Base-by-base conservation (phyloP, 2,797 vertebrate species). In the Dendrocincla tyrannina region DNA sequence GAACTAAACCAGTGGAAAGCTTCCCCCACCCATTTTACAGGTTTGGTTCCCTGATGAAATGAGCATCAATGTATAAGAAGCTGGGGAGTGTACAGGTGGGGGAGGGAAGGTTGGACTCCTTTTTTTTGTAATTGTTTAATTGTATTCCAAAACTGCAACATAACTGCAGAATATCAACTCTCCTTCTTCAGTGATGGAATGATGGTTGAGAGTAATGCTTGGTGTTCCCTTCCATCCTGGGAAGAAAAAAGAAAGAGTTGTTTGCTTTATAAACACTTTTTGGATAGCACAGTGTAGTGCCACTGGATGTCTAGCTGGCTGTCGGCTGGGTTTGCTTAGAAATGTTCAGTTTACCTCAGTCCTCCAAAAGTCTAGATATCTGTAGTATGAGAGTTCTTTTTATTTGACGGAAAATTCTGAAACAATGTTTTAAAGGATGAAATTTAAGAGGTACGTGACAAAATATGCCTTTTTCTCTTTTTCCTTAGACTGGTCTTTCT, bases 401-500 rank as follows among this genome's bases (percentile, higher is more conserved):
- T 58, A 24, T 70, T 91, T 47, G 13, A 79, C 77, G 18, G 12
- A 47, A 82, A 33, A 37, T 44, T 55, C 52, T 47, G 49, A 76
- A 93, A 52, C 20, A 74, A 1, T 4, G 23, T 80, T 94, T 93
- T 77, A 87, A 32, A 80, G 37, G 32, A 41, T 79, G 20, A 74
- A 76, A 47, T 64, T 80, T 44, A 66, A 85, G 42, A 70, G 62
- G 9, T 30, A 17, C 73, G 20, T 84, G 63, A 93, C 41, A 89
- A 91, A 91, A 86, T 60, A 35, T 79, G 47, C 28, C 19, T 88
- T 93, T 87, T 80, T 44, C 22, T 63, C 23, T 63, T 76, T 86
- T 84, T 73, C 12, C 7, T 67, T 68, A 99, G 99, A 98, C 99
- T 3, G 99, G 99, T 28, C 98, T 99, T 68, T 99, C 99, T 53